Conservation (phyloP, 2,797 vertebrate genomes). For the Lithobates sylvaticus region DNA sequence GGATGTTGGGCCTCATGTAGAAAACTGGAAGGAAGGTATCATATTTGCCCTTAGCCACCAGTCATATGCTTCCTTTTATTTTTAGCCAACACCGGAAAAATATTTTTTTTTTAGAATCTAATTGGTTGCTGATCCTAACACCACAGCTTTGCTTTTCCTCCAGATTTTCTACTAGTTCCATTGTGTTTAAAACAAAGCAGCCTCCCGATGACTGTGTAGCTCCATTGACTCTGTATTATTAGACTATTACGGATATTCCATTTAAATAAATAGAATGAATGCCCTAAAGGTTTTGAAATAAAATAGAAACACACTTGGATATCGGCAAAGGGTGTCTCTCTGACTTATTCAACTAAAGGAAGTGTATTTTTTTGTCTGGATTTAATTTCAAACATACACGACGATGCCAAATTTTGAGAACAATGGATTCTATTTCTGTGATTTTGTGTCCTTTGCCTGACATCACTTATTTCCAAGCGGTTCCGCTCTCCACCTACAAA, state of each 20-base stretch:
- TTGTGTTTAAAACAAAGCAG: background rate
- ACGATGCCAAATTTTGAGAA: slow-evolving; percentile 74
- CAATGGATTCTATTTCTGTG: slow-evolving; percentile 80
- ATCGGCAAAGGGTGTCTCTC: slow-evolving; percentile 56
- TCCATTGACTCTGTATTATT: slow-evolving; percentile 37
- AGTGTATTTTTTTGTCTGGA: slow-evolving; percentile 74
- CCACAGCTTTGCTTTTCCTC: background rate
- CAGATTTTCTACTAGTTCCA: background rate
- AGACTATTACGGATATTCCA: slow-evolving; percentile 35
- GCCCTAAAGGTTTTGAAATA: slow-evolving; percentile 32
- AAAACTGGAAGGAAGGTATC: too few species aligned
- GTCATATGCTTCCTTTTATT: too few species aligned
- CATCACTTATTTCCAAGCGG: slow-evolving; percentile 67
- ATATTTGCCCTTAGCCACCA: too few species aligned
- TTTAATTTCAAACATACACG: slow-evolving; percentile 75
- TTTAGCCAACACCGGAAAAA: too few species aligned
- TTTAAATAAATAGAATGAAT: slow-evolving; percentile 26
- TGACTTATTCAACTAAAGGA: slow-evolving; percentile 65
- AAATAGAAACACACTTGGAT: slow-evolving; percentile 43
- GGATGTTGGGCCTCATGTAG: too few species aligned
- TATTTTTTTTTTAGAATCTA: too few species aligned
- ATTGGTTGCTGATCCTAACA: too few species aligned
- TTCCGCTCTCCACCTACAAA: slow-evolving; percentile 72
- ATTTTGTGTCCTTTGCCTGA: slow-evolving; percentile 74
- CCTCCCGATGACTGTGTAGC: background rate